Evolutionary conservation across 2,797 vertebrate species (phyloP).

Genomic region (Allobates femoralis): DNA sequence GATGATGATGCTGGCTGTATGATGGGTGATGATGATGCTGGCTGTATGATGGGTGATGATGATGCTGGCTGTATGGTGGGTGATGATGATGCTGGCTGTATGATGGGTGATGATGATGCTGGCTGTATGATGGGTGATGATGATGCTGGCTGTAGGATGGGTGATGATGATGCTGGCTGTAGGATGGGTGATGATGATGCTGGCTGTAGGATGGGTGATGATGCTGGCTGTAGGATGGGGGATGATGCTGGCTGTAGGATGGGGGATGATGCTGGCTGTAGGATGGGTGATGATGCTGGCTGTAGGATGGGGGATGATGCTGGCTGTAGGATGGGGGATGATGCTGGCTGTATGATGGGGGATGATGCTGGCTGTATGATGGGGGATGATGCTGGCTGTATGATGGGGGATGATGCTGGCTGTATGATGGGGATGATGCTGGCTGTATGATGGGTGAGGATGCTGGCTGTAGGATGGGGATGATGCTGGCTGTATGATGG

Average conservation of each 20-base stretch:
- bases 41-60: background rate
- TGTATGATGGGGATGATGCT: too few species aligned
- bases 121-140: too few species aligned
- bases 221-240: too few species aligned
- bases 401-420: too few species aligned
- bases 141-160: too few species aligned
- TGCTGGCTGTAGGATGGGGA: background rate
- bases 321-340: background rate
- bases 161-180: too few species aligned
- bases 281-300: background rate
- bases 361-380: background rate
- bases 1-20: background rate
- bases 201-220: too few species aligned
- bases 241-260: too few species aligned
- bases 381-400: too few species aligned
- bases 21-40: background rate
- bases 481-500: background rate
- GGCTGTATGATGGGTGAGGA: too few species aligned
- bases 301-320: background rate
- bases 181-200: too few species aligned
- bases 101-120: background rate
- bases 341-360: background rate
- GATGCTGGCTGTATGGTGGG: background rate
- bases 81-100: background rate
- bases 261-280: too few species aligned